Percentiles rank a stretch among this genome's conserved stretches.
Conservation (phyloP, 2,797 vertebrate genomes). For the Benthosema pterotum region DNA sequence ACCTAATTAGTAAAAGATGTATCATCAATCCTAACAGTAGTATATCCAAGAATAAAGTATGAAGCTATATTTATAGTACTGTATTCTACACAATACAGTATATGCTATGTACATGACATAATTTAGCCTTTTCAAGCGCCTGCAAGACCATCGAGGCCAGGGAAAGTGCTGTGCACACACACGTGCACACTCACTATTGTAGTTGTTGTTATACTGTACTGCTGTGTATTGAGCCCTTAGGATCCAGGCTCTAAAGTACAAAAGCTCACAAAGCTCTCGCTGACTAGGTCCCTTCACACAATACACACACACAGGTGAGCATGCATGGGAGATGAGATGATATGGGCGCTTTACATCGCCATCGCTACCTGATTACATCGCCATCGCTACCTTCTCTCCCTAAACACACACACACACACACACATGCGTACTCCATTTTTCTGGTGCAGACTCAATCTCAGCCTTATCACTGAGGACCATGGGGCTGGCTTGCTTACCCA, state of each 20-base stretch:
- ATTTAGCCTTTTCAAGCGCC: too few relatives aligned
- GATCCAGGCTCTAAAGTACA: constrained; percentile 64
- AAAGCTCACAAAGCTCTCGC: constrained; percentile 56
- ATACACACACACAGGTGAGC: constrained; percentile 28
- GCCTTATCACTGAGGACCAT: constrained; percentile 66
- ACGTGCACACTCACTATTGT: too few relatives aligned
- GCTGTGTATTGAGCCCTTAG: constrained; percentile 56
- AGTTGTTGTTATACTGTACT: constrained; percentile 40
- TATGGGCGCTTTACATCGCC: constrained; percentile 62
- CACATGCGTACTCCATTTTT: constrained; percentile 36
- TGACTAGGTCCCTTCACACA: constrained; percentile 50
- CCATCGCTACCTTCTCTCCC: constrained; percentile 51
- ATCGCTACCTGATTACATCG: constrained; percentile 60
- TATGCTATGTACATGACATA: neutral
- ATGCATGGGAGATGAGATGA: constrained; percentile 59
- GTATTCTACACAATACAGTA: too few relatives aligned
- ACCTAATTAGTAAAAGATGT: too few relatives aligned
- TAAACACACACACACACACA: constrained; percentile 6
- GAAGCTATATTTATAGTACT: too few relatives aligned
- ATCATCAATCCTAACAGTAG: too few relatives aligned
- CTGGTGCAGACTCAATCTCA: constrained; percentile 68
- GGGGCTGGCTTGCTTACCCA: constrained; percentile 53
- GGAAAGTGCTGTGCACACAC: constrained; percentile 4
- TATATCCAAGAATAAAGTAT: too few relatives aligned
- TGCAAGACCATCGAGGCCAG: too few relatives aligned